Conservation (phyloP, 2,888 invertebrate species). For the Plebejus argus region DNA sequence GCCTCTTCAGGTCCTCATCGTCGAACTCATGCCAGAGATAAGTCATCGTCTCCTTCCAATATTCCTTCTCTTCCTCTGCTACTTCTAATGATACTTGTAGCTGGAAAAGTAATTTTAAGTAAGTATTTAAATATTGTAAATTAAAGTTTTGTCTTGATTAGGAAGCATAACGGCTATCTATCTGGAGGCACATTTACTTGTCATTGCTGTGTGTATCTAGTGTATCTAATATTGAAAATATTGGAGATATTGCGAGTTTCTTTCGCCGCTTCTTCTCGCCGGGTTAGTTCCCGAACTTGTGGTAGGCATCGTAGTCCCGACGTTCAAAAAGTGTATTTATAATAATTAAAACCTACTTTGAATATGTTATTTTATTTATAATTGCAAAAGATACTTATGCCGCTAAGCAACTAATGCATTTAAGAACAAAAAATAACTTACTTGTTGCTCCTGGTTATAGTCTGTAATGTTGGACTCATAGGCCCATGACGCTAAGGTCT, state of each 20-base stretch:
- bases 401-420: not conserved
- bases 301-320: too few species aligned
- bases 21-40: constrained; percentile 88
- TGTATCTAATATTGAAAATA: too few species aligned
- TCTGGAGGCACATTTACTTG: too few species aligned
- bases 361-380: too few species aligned
- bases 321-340: too few species aligned
- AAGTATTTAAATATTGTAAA: not conserved
- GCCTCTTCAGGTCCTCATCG: constrained; percentile 85
- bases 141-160: too few species aligned
- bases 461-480: constrained; percentile 88
- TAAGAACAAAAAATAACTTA: constrained; percentile 43
- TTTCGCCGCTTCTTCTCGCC: too few species aligned
- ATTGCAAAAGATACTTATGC: not conserved
- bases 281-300: too few species aligned
- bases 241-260: too few species aligned
- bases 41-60: constrained; percentile 83
- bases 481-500: constrained; percentile 84
- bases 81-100: constrained; percentile 61
- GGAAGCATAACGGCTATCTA: too few species aligned
- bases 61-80: constrained; percentile 81
- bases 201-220: too few species aligned
- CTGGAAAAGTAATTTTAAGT: constrained; percentile 48
- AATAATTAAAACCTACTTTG: too few species aligned
- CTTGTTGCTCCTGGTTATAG: constrained; percentile 80